Percentiles rank a stretch among this genome's conserved stretches.
Conservation (phyloP, 2,888 invertebrate species). For the Apodemia hepburni region DNA sequence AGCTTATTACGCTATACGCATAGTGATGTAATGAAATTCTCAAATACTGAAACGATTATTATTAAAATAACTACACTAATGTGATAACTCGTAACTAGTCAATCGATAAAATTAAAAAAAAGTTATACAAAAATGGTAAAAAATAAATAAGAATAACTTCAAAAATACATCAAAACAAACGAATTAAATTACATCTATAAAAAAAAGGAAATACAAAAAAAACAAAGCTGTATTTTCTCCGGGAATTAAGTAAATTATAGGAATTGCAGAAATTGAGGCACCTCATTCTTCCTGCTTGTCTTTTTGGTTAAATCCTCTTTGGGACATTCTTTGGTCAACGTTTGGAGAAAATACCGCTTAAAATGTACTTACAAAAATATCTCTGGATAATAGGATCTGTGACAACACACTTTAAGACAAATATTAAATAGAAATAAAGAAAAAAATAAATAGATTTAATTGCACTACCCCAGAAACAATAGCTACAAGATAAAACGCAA, state of each 20-base stretch:
- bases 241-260: slow-evolving; percentile 55
- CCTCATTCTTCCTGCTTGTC: slow-evolving; percentile 43
- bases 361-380: slow-evolving; percentile 48
- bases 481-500: slow-evolving; percentile 57
- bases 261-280: slow-evolving; percentile 41
- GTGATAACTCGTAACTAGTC: slow-evolving; percentile 40
- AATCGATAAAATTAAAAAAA: slow-evolving; percentile 47
- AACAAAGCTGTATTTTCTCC: slow-evolving; percentile 42
- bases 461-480: slow-evolving; percentile 23
- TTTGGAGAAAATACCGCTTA: slow-evolving; percentile 47
- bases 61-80: slow-evolving; percentile 45
- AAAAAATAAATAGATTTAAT: slow-evolving; percentile 10
- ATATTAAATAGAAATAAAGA: slow-evolving; percentile 16
- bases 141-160: slow-evolving; percentile 66
- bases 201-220: slow-evolving; percentile 46
- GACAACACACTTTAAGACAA: slow-evolving; percentile 35
- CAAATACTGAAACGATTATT: slow-evolving; percentile 58
- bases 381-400: slow-evolving; percentile 31
- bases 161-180: slow-evolving; percentile 69
- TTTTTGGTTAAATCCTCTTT: slow-evolving; percentile 70
- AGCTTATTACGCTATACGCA: slow-evolving; percentile 50
- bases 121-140: slow-evolving; percentile 65
- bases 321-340: slow-evolving; percentile 41
- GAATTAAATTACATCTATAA: slow-evolving; percentile 39
- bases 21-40: slow-evolving; percentile 40